phyloP scores from a whole-genome alignment of 2,888 invertebrate species.

The Trileptium ribeirensis region DNA sequence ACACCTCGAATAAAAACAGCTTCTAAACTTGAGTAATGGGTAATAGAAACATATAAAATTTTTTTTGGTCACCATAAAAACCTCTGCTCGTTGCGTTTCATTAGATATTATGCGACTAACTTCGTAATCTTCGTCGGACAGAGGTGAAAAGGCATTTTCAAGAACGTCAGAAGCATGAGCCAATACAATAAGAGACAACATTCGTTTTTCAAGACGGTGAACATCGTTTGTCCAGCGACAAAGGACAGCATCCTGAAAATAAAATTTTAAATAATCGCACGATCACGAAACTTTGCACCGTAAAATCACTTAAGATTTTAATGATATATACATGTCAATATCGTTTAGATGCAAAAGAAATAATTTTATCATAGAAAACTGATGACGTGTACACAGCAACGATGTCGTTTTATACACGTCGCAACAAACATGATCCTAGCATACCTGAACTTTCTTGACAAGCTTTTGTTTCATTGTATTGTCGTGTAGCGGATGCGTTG shows the following conservation, averaged over 20 bases:
- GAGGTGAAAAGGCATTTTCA: slow-evolving; percentile 96
- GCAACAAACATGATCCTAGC: too few relatives aligned
- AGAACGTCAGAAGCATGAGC: slow-evolving; percentile 97
- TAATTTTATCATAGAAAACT: too few relatives aligned
- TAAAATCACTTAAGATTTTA: too few relatives aligned
- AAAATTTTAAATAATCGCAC: too few relatives aligned
- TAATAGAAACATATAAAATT: neutral
- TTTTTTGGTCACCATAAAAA: neutral
- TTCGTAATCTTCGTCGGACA: slow-evolving; percentile 59
- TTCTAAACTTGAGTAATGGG: neutral
- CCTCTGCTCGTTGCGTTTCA: neutral
- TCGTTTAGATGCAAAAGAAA: too few relatives aligned
- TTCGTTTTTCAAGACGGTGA: slow-evolving; percentile 90
- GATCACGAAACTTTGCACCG: too few relatives aligned
- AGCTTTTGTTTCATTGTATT: slow-evolving; percentile 87
- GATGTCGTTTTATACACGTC: too few relatives aligned
- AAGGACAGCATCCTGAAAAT: slow-evolving; percentile 84
- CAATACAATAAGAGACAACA: slow-evolving; percentile 82
- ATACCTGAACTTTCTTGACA: slow-evolving; percentile 56
- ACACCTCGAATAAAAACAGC: neutral
- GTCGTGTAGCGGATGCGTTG: slow-evolving; percentile 95
- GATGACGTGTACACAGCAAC: too few relatives aligned
- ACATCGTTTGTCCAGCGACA: slow-evolving; percentile 93
- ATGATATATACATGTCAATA: too few relatives aligned
- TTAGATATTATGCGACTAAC: too few relatives aligned